Evolutionary conservation across 1,140 invertebrate genomes (phyloP), one percentile per base, ranked within the genome.

Genomic region (Bemisia tabaci): DNA sequence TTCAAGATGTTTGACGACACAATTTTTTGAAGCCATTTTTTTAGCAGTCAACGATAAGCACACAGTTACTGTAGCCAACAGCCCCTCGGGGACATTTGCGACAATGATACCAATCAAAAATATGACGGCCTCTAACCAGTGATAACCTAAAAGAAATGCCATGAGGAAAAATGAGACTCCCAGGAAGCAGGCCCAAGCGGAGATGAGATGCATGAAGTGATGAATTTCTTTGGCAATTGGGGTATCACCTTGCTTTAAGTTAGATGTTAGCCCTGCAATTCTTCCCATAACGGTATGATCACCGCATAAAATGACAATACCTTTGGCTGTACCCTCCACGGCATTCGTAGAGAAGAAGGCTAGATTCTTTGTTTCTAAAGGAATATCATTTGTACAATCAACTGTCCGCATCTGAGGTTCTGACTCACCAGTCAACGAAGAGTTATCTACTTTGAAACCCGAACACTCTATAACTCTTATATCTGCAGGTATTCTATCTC

Each of bases 21-120:
- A 91, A 72, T 89, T 89, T 74, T 89, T 89, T 11, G 80, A 80
- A 22, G 87, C 85, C 87, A 91, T 88, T 69, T 85, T 74, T 74
- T 89, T 89, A 1, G 88, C 88, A 12, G 88, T 89, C 26, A 91
- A 77, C 0, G 87, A 88, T 17, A 89, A 75, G 67, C 80, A 80
- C 0, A 92, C 89, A 2, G 90, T 93, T 2, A 93, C 89, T 63
- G 91, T 93, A 5, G 88, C 88, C 2, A 92, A 74, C 0, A 92
- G 79, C 68, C 88, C 90, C 80, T 92, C 90, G 0, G 90, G 90
- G 5, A 92, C 89, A 75, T 92, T 92, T 27, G 90, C 89, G 1
- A 92, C 88, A 73, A 92, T 91, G 73, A 91, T 91, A 24, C 71
- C 90, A 75, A 92, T 92, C 2, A 92, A 79, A 77, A 93, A 92